A percentile compares a stretch with the other conserved stretches of the same genome.
These are phyloP conservation scores for Atlantisia rogersi DNA, from an alignment of 2,113 vertebrate genomes.

Conservation along the genomic window DNA sequence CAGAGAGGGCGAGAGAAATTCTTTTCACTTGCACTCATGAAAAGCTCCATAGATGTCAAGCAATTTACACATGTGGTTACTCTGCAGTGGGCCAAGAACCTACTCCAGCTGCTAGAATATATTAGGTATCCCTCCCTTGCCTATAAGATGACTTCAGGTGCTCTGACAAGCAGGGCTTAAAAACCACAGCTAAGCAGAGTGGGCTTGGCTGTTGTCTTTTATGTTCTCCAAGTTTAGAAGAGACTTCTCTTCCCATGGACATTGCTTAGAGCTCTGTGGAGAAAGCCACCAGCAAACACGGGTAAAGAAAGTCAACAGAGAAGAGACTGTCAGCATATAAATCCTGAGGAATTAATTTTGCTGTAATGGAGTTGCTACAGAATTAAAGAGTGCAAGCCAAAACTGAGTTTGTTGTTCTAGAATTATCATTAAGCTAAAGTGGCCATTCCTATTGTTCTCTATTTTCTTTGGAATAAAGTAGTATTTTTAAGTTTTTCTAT, in stretches of 20 bases:
- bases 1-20: neutral
- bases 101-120: neutral
- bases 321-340: neutral
- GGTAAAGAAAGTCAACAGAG: neutral
- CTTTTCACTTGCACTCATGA: neutral
- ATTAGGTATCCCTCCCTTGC: neutral
- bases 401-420: neutral
- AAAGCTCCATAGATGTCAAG: neutral
- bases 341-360: neutral
- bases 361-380: neutral
- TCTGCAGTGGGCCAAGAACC: neutral
- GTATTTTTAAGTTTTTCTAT: neutral
- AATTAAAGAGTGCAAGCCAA: neutral
- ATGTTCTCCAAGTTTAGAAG: neutral
- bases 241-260: neutral
- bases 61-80: fast-evolving
- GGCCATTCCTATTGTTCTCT: neutral
- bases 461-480: neutral
- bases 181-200: neutral
- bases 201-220: neutral
- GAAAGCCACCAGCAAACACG: fast-evolving
- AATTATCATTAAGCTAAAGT: neutral
- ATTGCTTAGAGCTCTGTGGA: neutral
- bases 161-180: neutral
- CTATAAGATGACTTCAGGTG: neutral